These are phyloP conservation scores for Amiota communis DNA, from an alignment of 2,888 invertebrate genomes.

Conservation along the genomic window DNA sequence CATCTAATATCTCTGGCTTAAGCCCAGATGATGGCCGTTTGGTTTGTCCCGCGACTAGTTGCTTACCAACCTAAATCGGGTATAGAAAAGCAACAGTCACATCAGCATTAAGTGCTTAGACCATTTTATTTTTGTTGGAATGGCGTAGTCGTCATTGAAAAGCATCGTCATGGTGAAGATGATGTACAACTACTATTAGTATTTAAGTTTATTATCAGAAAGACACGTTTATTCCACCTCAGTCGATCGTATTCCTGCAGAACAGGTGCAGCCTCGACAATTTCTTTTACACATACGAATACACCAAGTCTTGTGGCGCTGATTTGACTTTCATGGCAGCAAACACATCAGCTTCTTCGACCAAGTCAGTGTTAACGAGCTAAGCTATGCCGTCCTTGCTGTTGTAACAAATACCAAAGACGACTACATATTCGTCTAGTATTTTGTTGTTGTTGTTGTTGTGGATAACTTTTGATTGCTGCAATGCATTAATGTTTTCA, in stretches of 20 bases:
- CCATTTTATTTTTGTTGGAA: too few species aligned
- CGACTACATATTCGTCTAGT: not conserved
- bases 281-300: not conserved
- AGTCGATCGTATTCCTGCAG: conserved; percentile 62
- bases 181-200: conserved; percentile 69
- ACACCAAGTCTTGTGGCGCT: conserved; percentile 23
- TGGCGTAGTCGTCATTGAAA: conserved; percentile 33
- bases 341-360: not conserved
- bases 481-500: conserved; percentile 65
- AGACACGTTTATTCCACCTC: conserved; percentile 9
- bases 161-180: conserved; percentile 50
- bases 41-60: too few species aligned
- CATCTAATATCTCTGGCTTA: too few species aligned
- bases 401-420: not conserved
- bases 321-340: conserved; percentile 8
- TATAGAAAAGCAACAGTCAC: too few species aligned
- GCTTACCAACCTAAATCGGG: too few species aligned
- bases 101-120: too few species aligned
- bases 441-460: conserved; percentile 28
- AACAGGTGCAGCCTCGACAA: conserved; percentile 59
- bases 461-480: conserved; percentile 53
- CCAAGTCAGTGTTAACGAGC: not conserved
- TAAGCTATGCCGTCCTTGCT: not conserved
- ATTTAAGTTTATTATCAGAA: conserved; percentile 68
- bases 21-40: too few species aligned